Evolutionary conservation across 2,113 vertebrate genomes (phyloP).

Genomic region (Odontesthes bonariensis): DNA sequence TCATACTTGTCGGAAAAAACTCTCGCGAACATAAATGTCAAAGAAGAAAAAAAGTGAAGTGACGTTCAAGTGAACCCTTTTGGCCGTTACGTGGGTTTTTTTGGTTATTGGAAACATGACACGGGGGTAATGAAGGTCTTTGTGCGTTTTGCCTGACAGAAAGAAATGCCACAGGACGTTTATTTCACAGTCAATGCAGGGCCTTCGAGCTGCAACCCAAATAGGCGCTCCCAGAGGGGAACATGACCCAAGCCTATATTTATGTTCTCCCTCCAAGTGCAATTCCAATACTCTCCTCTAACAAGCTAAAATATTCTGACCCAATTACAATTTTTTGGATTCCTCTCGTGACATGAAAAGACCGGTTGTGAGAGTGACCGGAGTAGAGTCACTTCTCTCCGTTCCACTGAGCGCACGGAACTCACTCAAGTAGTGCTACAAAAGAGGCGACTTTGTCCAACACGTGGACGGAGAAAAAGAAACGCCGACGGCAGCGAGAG

Average conservation of each 20-base stretch:
- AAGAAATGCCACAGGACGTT: conserved; percentile 33
- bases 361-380: conserved; percentile 26
- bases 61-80: conserved; percentile 40
- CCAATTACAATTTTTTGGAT: conserved; percentile 29
- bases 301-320: conserved; percentile 12
- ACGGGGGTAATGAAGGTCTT: conserved; percentile 44
- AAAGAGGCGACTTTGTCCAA: background rate
- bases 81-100: conserved; percentile 44
- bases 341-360: conserved; percentile 29
- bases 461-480: background rate
- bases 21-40: conserved; percentile 21
- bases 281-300: conserved; percentile 5
- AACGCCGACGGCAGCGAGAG: background rate
- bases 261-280: conserved; percentile 29
- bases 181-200: conserved; percentile 49
- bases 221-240: conserved; percentile 30
- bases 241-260: conserved; percentile 22
- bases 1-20: background rate
- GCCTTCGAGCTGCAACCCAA: conserved; percentile 24
- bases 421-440: conserved; percentile 17
- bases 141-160: conserved; percentile 36
- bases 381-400: conserved; percentile 29
- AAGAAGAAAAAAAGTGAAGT: conserved; percentile 37
- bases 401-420: conserved; percentile 25
- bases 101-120: conserved; percentile 42